Percentiles rank a stretch among this genome's conserved stretches.
Evolutionary conservation across 2,888 invertebrate species (phyloP).

Genomic region (Athalia circularis): DNA sequence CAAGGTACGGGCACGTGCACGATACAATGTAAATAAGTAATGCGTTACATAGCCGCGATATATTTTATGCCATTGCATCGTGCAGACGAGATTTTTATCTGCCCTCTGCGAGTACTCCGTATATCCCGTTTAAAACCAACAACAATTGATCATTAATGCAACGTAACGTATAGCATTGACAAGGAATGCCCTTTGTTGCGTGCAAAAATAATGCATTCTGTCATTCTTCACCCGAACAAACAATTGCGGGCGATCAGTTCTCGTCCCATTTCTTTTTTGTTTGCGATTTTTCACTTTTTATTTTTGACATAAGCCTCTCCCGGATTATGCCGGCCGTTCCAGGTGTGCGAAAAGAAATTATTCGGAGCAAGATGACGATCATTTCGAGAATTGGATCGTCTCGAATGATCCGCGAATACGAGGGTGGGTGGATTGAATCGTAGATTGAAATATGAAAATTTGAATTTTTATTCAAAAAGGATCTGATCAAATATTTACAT

Average conservation of each 20-base stretch:
- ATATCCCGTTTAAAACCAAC: conserved; percentile 10
- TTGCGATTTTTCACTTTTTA: background rate
- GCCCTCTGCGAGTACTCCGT: conserved; percentile 21
- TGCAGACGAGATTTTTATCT: conserved; percentile 31
- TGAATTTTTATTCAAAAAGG: background rate
- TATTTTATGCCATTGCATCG: background rate
- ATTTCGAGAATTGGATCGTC: background rate
- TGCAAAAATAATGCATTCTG: conserved; percentile 4
- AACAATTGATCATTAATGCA: conserved; percentile 32
- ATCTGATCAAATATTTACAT: conserved; percentile 34
- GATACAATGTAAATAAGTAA: background rate
- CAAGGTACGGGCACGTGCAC: background rate
- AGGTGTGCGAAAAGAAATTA: background rate
- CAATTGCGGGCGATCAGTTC: conserved; percentile 4
- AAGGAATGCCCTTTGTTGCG: conserved; percentile 37
- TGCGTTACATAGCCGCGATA: background rate
- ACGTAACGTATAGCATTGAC: background rate
- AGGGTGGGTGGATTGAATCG: background rate
- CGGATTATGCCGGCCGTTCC: too few relatives aligned
- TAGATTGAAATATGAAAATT: background rate
- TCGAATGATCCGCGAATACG: too few relatives aligned
- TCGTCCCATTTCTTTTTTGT: conserved; percentile 1
- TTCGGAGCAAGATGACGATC: background rate
- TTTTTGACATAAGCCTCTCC: too few relatives aligned
- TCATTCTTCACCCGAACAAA: conserved; percentile 3